phyloP scores from a whole-genome alignment of 2,113 vertebrate genomes.

The Sardina pilchardus region DNA sequence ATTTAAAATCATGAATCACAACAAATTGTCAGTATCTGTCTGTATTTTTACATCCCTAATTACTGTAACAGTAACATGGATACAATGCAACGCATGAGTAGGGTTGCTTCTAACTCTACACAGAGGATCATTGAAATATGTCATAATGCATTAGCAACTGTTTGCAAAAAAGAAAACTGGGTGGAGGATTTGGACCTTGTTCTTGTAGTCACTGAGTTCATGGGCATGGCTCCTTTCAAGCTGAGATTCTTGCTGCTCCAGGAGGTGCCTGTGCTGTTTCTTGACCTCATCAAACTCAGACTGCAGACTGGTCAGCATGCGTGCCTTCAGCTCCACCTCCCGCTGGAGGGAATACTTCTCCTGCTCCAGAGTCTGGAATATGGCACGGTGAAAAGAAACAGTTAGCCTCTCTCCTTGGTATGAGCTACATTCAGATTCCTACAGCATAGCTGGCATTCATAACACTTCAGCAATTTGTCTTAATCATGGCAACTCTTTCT shows the following conservation, averaged over 20 bases:
- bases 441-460: neutral
- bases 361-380: constrained; percentile 73
- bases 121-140: too few relatives aligned
- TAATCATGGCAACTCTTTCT: neutral
- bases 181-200: constrained; percentile 76
- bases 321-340: constrained; percentile 85
- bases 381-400: neutral
- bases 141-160: neutral
- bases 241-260: constrained; percentile 77
- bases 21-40: too few relatives aligned
- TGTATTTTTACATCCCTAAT: too few relatives aligned
- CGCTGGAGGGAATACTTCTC: constrained; percentile 88
- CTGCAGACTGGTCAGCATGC: constrained; percentile 84
- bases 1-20: too few relatives aligned
- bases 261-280: constrained; percentile 78
- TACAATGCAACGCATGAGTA: too few relatives aligned
- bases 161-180: neutral
- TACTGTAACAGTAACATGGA: too few relatives aligned
- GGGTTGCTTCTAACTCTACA: too few relatives aligned
- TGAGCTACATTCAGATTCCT: neutral
- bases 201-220: constrained; percentile 78
- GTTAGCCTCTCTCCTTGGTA: neutral
- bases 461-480: neutral
- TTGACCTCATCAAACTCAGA: constrained; percentile 85
- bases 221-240: constrained; percentile 75